Base-by-base conservation (phyloP, 2,797 vertebrate genomes). In the Poecilia gillii region DNA sequence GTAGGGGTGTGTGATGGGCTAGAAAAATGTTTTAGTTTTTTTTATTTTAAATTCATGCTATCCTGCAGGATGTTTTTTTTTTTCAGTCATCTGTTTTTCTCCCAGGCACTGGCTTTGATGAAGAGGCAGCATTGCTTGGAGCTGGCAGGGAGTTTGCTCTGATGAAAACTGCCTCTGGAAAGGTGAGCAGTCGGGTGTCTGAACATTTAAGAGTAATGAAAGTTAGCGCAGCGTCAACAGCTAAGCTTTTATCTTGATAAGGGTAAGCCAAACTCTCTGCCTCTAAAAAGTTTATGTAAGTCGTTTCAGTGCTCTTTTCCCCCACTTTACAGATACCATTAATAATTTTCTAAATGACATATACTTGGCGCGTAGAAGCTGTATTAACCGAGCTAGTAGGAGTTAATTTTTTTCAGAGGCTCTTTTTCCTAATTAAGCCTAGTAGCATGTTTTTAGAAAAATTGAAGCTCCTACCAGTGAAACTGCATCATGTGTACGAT, bases 121-220 rank as follows among this genome's bases (percentile, higher is more conserved):
- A 99, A 88, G 99, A 99, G 86, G 97, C 98, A 75, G 98, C 98
- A 1, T 85, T 99, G 90, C 96, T 99, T 62, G 98, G 97, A 94
- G 98, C 99, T 79, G 98, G 98, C 94, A 96, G 99, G 93, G 99
- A 99, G 92, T 99, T 99, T 94, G 98, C 99, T 87, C 94, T 99
- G 84, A 99, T 99, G 99, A 99, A 97, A 97, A 99, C 98, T 6
- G 97, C 98, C 87, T 98, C 96, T 80, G 98, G 99, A 94, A 99
- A 99, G 97, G 99, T 99, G 96, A 90, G 88, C 71, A 41, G n/a
- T 78, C 20, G 23, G 47, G 45, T 79, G 75, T 84, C 77, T 68
- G 13, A 76, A 59, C 79, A 76, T 79, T 84, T 39, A 77, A 70
- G 23, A 49, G 53, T 72, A 77, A 75, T 41, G 14, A 77, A 53